phyloP scores from a whole-genome alignment of 2,113 vertebrate genomes.

The Agelaius tricolor region DNA sequence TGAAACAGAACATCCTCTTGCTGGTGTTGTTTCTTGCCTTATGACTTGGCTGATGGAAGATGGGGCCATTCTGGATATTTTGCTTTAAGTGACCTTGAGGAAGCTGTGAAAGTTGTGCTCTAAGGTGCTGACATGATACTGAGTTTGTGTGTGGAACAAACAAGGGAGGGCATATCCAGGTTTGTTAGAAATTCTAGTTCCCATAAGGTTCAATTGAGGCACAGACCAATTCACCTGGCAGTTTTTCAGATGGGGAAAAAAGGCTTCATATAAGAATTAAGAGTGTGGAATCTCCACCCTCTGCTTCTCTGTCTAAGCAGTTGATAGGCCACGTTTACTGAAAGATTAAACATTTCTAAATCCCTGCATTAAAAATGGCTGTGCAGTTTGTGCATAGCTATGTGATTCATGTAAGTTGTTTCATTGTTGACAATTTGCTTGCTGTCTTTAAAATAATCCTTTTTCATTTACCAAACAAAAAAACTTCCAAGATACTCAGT shows the following conservation, averaged over 20 bases:
- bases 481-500: neutral
- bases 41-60: neutral
- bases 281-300: neutral
- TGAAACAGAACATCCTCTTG: neutral
- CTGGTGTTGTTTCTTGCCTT: neutral
- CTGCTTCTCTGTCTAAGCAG: neutral
- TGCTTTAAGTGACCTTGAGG: neutral
- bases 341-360: neutral
- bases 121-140: neutral
- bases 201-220: neutral
- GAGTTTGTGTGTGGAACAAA: neutral
- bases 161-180: neutral
- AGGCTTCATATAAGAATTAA: neutral
- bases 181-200: neutral
- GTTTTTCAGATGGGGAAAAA: rapidly evolving
- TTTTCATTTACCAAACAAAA: neutral
- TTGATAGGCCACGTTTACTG: neutral
- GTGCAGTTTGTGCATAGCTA: neutral
- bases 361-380: neutral
- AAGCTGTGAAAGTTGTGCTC: neutral
- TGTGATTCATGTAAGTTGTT: neutral
- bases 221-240: neutral
- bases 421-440: neutral
- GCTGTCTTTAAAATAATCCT: neutral
- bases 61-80: neutral